phyloP scores from a whole-genome alignment of 2,797 vertebrate species.

The Coranthus polyacanthus region DNA sequence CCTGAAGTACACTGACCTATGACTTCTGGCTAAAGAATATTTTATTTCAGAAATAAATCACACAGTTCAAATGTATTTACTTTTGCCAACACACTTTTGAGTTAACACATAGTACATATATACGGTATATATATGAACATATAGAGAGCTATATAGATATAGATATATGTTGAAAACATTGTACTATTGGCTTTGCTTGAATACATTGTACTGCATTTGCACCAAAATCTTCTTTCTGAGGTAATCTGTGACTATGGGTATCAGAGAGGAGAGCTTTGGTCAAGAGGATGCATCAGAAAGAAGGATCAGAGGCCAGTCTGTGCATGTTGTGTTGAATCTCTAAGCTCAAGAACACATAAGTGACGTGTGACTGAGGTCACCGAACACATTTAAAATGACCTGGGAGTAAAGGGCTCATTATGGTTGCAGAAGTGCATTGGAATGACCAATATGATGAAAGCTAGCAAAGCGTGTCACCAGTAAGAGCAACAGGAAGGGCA shows the following conservation, averaged over 20 bases:
- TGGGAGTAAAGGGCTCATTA: not conserved
- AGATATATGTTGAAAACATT: no score
- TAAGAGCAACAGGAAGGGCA: no score
- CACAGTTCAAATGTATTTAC: no score
- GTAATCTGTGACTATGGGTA: not conserved
- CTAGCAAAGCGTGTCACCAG: not conserved
- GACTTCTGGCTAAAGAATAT: no score
- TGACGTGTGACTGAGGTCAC: constrained; percentile 2
- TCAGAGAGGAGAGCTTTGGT: not conserved
- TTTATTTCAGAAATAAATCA: no score
- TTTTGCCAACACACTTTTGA: no score
- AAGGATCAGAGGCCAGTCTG: not conserved
- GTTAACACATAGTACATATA: no score
- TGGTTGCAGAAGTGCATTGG: not conserved
- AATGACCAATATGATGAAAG: no score
- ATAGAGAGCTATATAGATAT: no score
- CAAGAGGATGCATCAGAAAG: not conserved
- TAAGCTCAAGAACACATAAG: constrained; percentile 2
- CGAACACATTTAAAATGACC: constrained; percentile 9
- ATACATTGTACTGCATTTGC: not conserved
- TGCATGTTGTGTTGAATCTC: constrained; percentile 3
- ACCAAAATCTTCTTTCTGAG: not conserved
- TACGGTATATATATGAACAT: no score
- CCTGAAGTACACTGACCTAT: no score
- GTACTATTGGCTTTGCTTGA: not conserved